Conservation (phyloP, 1,140 invertebrate genomes). For the Chrysopa pallens region DNA sequence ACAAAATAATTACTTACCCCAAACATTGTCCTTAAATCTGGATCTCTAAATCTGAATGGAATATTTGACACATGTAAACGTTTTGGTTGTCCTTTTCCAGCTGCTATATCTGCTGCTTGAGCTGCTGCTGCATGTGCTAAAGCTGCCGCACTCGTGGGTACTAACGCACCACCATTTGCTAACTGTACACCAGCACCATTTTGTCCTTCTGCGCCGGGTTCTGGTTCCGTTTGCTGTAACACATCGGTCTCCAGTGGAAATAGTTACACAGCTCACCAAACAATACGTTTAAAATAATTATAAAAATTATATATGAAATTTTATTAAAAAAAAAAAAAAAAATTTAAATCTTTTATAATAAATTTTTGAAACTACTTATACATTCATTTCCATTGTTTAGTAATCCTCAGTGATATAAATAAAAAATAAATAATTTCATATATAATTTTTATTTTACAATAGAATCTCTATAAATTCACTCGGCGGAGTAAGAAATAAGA, state of each 20-base stretch:
- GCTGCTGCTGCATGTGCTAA: slow-evolving; percentile 8
- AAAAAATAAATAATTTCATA: too few relatives aligned
- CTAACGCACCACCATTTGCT: slow-evolving; percentile 15
- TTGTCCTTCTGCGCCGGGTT: slow-evolving; percentile 12
- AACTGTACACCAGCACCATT: slow-evolving; percentile 15
- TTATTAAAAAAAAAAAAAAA: too few relatives aligned
- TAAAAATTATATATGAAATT: not conserved
- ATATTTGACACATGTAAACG: slow-evolving; percentile 94
- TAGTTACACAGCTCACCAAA: slow-evolving; percentile 4
- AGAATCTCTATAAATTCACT: too few relatives aligned
- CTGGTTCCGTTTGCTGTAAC: slow-evolving; percentile 25
- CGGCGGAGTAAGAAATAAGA: too few relatives aligned
- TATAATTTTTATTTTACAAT: too few relatives aligned
- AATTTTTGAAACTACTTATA: too few relatives aligned
- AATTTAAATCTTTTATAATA: too few relatives aligned
- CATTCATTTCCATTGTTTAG: too few relatives aligned
- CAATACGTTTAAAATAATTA: not conserved
- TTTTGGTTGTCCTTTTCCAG: slow-evolving; percentile 46
- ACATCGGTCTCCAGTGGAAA: slow-evolving; percentile 12
- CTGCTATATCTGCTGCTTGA: slow-evolving; percentile 9
- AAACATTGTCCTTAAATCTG: slow-evolving; percentile 92
- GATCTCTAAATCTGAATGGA: slow-evolving; percentile 95
- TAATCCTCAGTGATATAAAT: too few relatives aligned
- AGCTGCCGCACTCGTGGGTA: slow-evolving; percentile 15
- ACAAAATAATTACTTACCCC: slow-evolving; percentile 54